Percentiles rank a stretch among this genome's conserved stretches.
Conservation (phyloP, 2,888 invertebrate genomes). For the Colostygia pectinataria region DNA sequence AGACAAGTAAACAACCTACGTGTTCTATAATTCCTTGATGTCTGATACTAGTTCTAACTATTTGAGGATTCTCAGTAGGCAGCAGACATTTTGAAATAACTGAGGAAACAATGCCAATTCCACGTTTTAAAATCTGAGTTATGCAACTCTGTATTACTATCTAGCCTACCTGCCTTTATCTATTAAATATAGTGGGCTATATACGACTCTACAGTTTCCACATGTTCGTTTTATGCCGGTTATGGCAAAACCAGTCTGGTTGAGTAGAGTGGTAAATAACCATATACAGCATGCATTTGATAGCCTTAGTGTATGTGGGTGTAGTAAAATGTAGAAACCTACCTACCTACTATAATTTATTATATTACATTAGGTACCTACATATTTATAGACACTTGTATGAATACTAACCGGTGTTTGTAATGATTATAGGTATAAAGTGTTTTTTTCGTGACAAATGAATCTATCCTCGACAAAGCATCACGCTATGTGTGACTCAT, state of each 20-base stretch:
- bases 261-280: constrained; percentile 22
- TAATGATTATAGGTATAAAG: constrained; percentile 34
- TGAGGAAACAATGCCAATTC: no score
- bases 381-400: no score
- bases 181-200: no score
- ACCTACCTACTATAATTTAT: no score
- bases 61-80: constrained; percentile 35
- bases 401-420: no score
- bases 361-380: no score
- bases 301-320: constrained; percentile 38
- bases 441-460: constrained; percentile 64
- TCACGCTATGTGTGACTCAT: constrained; percentile 67
- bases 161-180: no score
- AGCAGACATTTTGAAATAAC: neutral
- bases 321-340: no score
- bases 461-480: constrained; percentile 62
- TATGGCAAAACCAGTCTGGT: constrained; percentile 30
- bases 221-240: constrained; percentile 25
- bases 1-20: constrained; percentile 47
- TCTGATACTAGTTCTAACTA: constrained; percentile 30
- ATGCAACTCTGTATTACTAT: neutral
- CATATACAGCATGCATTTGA: constrained; percentile 33
- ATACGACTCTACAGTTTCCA: constrained; percentile 21
- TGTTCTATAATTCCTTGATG: constrained; percentile 46
- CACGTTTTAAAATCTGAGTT: no score